A percentile compares a stretch with the other conserved stretches of the same genome.
These are phyloP conservation scores for Reticulitermes speratus DNA, from an alignment of 1,140 invertebrate genomes.

Conservation along the genomic window DNA sequence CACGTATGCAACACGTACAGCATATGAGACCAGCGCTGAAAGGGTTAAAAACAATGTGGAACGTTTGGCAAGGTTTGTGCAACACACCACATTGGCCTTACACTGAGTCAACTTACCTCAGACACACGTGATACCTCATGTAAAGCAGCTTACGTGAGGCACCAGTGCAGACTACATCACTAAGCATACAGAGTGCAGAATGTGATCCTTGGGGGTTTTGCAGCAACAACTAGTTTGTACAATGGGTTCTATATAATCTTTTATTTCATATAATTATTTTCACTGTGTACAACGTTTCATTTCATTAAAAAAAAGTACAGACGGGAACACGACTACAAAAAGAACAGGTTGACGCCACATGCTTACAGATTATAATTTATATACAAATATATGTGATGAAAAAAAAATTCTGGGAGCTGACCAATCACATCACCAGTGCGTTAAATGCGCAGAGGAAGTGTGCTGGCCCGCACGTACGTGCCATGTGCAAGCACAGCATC, in stretches of 20 bases:
- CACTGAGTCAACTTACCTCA: not conserved
- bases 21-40: too few species aligned
- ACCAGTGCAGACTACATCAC: not conserved
- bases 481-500: not conserved
- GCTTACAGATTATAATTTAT: slow-evolving; percentile 29
- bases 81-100: not conserved
- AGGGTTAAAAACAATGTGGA: too few species aligned
- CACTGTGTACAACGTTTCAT: slow-evolving; percentile 54
- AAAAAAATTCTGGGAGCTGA: slow-evolving; percentile 32
- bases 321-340: slow-evolving; percentile 32
- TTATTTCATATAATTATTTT: slow-evolving; percentile 54
- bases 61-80: too few species aligned
- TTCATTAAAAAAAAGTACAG: slow-evolving; percentile 38
- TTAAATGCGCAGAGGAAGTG: slow-evolving; percentile 29
- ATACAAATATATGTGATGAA: slow-evolving; percentile 31
- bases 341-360: slow-evolving; percentile 29
- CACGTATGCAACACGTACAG: too few species aligned
- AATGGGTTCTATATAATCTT: slow-evolving; percentile 57
- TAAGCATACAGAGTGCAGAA: slow-evolving; percentile 33
- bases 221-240: slow-evolving; percentile 44
- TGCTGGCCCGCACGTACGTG: not conserved
- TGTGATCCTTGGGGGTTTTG: slow-evolving; percentile 31
- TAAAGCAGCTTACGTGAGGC: not conserved
- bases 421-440: slow-evolving; percentile 27
- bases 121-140: not conserved